phyloP scores from a whole-genome alignment of 2,113 vertebrate species.

The Panurus biarmicus region DNA sequence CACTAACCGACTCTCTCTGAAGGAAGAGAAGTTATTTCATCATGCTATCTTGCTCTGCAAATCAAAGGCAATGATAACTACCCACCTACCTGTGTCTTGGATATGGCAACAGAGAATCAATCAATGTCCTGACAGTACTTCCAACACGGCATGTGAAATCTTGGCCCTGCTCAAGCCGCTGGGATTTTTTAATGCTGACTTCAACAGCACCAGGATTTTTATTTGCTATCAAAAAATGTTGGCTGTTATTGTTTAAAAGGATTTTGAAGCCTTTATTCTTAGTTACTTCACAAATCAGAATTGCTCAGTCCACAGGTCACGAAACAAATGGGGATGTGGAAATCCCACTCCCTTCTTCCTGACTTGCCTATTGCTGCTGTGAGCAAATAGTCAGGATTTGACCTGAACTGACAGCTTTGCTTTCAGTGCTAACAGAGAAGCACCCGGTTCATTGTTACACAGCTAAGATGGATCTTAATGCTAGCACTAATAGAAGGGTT shows the following conservation, averaged over 20 bases:
- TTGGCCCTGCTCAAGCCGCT: neutral
- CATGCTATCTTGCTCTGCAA: neutral
- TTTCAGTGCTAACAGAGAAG: neutral
- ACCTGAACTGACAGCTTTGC: neutral
- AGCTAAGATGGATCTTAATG: neutral
- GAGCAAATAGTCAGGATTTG: neutral
- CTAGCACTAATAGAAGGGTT: neutral
- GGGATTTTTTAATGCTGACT: neutral
- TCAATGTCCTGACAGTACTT: neutral
- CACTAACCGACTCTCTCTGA: neutral
- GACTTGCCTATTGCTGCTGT: neutral
- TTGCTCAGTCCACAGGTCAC: neutral
- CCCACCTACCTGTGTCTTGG: neutral
- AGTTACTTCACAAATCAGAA: neutral
- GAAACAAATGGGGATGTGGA: neutral
- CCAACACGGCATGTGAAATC: rapidly evolving
- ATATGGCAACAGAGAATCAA: neutral
- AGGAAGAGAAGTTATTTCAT: neutral
- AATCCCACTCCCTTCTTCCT: neutral
- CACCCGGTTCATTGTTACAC: neutral
- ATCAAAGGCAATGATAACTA: neutral
- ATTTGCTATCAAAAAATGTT: neutral
- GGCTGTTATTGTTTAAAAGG: neutral
- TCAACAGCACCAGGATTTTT: neutral
- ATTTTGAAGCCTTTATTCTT: neutral